phyloP scores from a whole-genome alignment of 2,797 vertebrate genomes.

The Paratrypauchen microcephalus region DNA sequence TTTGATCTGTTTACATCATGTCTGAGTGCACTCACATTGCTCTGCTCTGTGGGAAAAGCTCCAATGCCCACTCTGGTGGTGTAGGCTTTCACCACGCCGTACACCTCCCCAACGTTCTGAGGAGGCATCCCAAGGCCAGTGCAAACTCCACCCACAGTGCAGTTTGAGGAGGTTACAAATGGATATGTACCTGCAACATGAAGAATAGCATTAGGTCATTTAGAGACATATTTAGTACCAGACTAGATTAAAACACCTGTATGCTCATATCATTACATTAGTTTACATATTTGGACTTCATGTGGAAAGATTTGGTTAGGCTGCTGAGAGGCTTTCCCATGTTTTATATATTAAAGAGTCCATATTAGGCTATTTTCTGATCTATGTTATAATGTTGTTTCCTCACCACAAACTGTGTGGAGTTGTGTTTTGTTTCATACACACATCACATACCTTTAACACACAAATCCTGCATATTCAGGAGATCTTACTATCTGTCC shows the following conservation, averaged over 20 bases:
- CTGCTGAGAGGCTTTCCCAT: background rate
- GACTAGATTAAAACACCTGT: background rate
- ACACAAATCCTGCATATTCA: too few species aligned
- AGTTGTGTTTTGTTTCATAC: too few species aligned
- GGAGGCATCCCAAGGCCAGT: constrained; percentile 96
- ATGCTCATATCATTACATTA: too few species aligned
- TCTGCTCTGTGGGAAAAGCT: constrained; percentile 94
- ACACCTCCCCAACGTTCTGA: constrained; percentile 92
- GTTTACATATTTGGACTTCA: background rate
- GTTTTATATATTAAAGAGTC: too few species aligned
- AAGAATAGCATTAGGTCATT: background rate
- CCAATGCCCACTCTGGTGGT: constrained; percentile 97
- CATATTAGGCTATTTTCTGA: too few species aligned
- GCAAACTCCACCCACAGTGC: constrained; percentile 96
- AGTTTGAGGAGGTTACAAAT: constrained; percentile 98
- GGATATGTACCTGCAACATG: constrained; percentile 88
- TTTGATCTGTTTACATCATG: too few species aligned
- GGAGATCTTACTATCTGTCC: too few species aligned
- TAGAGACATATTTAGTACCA: background rate
- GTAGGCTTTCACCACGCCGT: constrained; percentile 95
- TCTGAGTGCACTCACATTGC: constrained; percentile 79
- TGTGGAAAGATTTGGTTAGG: background rate
- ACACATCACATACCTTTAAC: too few species aligned
- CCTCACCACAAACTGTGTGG: too few species aligned
- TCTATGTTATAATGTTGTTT: too few species aligned